These are phyloP conservation scores for Molossus molossus DNA, from an alignment of 2,797 vertebrate genomes.

Conservation along the genomic window DNA sequence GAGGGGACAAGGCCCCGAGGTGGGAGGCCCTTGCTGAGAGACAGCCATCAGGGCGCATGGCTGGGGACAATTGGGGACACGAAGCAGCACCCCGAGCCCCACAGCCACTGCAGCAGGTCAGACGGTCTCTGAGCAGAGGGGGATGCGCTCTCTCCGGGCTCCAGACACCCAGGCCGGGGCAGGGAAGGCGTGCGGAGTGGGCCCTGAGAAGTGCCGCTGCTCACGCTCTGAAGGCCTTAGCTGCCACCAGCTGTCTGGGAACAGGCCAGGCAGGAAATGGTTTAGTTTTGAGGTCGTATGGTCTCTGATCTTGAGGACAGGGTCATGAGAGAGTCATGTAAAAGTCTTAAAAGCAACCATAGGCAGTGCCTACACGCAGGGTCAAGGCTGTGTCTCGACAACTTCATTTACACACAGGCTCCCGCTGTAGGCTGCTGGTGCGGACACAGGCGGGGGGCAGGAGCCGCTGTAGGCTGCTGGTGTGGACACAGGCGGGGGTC, in stretches of 20 bases:
- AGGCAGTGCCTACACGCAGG: rapidly evolving
- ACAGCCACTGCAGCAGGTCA: rapidly evolving
- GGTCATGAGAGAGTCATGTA: not conserved
- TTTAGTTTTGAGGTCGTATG: rapidly evolving
- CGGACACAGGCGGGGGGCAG: too few relatives aligned
- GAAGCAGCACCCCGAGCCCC: not conserved
- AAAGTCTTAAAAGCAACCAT: rapidly evolving
- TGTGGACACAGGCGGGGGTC: too few relatives aligned
- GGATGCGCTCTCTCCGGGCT: not conserved
- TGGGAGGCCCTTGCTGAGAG: not conserved
- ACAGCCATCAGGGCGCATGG: too few relatives aligned
- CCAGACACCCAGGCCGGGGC: not conserved
- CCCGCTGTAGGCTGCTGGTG: rapidly evolving
- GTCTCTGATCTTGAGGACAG: not conserved
- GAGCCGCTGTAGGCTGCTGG: rapidly evolving
- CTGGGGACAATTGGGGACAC: too few relatives aligned
- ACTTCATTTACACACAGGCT: not conserved
- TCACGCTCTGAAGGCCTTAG: too few relatives aligned
- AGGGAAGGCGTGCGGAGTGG: not conserved
- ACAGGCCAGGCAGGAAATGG: too few relatives aligned
- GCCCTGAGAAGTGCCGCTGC: rapidly evolving
- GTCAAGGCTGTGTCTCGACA: rapidly evolving
- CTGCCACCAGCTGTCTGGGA: rapidly evolving
- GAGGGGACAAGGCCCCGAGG: not conserved
- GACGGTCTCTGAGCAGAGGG: not conserved